Base-by-base conservation (phyloP, 1,140 invertebrate genomes). In the Drosophila albomicans region DNA sequence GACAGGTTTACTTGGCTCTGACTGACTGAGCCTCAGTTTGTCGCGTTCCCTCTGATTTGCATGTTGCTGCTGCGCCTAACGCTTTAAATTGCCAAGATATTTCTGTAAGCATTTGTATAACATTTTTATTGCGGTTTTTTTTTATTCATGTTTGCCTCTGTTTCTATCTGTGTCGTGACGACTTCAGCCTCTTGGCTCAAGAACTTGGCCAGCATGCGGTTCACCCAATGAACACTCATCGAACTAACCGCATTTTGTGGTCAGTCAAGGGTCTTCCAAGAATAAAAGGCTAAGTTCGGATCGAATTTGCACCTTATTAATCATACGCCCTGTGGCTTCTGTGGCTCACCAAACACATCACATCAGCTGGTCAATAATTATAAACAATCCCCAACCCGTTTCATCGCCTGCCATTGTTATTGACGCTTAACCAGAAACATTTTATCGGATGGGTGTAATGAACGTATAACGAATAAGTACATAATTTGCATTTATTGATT, bases 311-410 rank as follows among this genome's bases (percentile, higher is more conserved):
- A 70, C 48, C 61, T 61, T 46, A 59, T 54, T 65, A 88, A 76
- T 77, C 82, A 86, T 88, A 77, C 76, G 63, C 76, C 68, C 45
- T 76, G 82, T 79, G 73, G 32, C 54, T 28, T 28, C 13, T 25
- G 15, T 25, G 45, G 28, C 32, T 28, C 43, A 38, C 16, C 66
- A 25, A 25, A 25, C 20, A 25, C 20, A 25, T 32, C 58, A 61
- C 20, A 48, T 51, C 48, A 1, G 6, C 1, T 6, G 20, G 30
- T 15, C 6, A 57, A 25, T 56, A 56, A 38, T 38, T 56, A 48
- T 48, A 56, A 56, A 10, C 51, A 32, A 30, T 13, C 5, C 5
- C 3, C 10, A 72, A 72, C 69, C 45, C 35, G 69, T 66, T 72
- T 35, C n/a, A 25, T 13, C 32, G 32, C 20, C 13, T 48, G 35